Conservation (phyloP, 1,140 invertebrate species). For the Zaprionus taronus region DNA sequence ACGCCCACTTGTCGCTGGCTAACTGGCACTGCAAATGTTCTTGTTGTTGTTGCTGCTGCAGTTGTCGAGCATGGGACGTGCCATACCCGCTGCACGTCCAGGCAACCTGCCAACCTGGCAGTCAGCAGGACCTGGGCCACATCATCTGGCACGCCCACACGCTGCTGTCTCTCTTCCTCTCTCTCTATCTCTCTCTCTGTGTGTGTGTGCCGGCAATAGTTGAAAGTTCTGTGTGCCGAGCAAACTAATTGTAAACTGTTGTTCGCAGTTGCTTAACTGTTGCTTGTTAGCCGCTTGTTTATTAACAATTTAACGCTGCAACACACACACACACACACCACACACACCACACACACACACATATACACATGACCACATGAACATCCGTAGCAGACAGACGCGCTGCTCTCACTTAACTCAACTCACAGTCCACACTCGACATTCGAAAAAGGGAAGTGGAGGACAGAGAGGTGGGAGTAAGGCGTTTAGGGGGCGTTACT, state of each 20-base stretch:
- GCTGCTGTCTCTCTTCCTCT: background rate
- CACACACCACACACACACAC: background rate
- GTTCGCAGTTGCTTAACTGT: conserved; percentile 73
- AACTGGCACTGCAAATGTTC: conserved; percentile 45
- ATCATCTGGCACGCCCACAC: conserved; percentile 47
- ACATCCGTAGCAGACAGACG: conserved; percentile 31
- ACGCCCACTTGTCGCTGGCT: conserved; percentile 75
- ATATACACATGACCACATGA: background rate
- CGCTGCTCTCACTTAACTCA: conserved; percentile 45
- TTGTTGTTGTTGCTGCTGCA: background rate
- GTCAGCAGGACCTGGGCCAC: conserved; percentile 29
- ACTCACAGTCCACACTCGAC: conserved; percentile 16
- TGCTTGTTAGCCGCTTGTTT: conserved; percentile 80
- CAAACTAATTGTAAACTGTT: conserved; percentile 78
- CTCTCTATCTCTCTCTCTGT: background rate
- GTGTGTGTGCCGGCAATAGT: conserved; percentile 63
- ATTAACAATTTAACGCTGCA: conserved; percentile 78
- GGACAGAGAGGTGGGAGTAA: background rate
- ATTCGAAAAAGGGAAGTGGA: background rate
- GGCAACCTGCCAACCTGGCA: conserved; percentile 6
- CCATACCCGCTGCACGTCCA: conserved; percentile 28
- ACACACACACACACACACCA: conserved; percentile 2
- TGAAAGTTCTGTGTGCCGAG: conserved; percentile 62
- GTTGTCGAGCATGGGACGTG: conserved; percentile 33
- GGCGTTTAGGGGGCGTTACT: conserved; percentile 57